phyloP scores from a whole-genome alignment of 2,888 invertebrate species.

The Dryocosmus kuriphilus region DNA sequence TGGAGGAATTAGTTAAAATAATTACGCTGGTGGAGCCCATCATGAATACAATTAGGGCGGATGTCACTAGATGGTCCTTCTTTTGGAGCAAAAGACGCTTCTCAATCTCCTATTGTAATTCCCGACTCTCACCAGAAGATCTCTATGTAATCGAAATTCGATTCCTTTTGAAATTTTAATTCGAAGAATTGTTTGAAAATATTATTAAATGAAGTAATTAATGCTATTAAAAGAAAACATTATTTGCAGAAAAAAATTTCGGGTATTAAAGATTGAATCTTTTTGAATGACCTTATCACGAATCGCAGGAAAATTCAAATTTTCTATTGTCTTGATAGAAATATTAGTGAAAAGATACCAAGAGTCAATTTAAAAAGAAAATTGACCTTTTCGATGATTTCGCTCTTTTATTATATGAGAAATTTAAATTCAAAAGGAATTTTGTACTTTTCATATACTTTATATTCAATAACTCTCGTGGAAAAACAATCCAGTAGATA shows the following conservation, averaged over 20 bases:
- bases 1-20: slow-evolving; percentile 22
- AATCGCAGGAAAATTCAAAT: no score
- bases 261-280: no score
- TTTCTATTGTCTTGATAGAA: background rate
- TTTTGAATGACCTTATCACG: no score
- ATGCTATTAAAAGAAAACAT: no score
- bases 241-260: no score
- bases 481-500: background rate
- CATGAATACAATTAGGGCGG: slow-evolving; percentile 20
- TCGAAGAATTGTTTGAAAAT: no score
- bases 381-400: background rate
- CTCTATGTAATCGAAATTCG: background rate
- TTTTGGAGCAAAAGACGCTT: background rate
- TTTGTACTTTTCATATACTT: background rate
- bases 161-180: background rate
- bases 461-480: background rate
- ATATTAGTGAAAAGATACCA: background rate
- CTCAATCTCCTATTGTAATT: slow-evolving; percentile 19
- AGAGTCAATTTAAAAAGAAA: background rate
- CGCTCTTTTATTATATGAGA: background rate
- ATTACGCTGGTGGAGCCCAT: slow-evolving; percentile 13
- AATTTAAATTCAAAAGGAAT: background rate
- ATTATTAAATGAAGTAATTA: no score
- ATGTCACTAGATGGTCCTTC: slow-evolving; percentile 5
- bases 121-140: background rate